Conservation (phyloP, 1,140 invertebrate species). For the Musca domestica region DNA sequence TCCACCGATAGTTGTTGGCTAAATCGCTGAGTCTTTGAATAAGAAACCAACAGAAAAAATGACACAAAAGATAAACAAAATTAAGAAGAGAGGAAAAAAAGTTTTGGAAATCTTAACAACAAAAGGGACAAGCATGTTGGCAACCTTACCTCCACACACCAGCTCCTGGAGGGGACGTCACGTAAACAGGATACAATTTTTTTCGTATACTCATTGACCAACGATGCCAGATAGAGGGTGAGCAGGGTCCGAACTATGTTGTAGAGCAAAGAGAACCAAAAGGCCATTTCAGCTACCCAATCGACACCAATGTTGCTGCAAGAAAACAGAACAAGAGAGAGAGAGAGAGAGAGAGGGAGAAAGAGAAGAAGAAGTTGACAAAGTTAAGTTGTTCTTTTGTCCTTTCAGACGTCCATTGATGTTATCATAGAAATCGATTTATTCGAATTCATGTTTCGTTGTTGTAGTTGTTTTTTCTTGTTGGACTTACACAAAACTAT, state of each 20-base stretch:
- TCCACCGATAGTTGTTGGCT: slow-evolving; percentile 61
- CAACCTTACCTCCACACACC: slow-evolving; percentile 57
- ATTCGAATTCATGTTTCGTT: too few species aligned
- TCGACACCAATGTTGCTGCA: slow-evolving; percentile 48
- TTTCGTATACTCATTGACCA: slow-evolving; percentile 63
- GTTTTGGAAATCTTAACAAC: background rate
- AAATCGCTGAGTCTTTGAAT: slow-evolving; percentile 56
- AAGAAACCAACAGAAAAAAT: background rate
- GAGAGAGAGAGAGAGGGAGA: background rate
- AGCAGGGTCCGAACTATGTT: slow-evolving; percentile 59
- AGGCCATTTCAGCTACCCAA: slow-evolving; percentile 56
- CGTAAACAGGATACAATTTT: slow-evolving; percentile 58
- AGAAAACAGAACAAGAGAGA: background rate
- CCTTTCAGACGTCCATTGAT: too few species aligned
- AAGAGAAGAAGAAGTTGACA: background rate
- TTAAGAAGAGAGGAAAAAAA: background rate
- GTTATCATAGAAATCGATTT: too few species aligned
- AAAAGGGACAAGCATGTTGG: too few species aligned
- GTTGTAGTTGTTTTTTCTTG: background rate
- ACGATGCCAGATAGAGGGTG: slow-evolving; percentile 62
- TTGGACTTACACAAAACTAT: slow-evolving; percentile 43
- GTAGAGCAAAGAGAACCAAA: slow-evolving; percentile 64
- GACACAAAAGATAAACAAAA: background rate
- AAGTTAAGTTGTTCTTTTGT: too few species aligned
- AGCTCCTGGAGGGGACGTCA: slow-evolving; percentile 59